Evolutionary conservation across 1,140 invertebrate genomes (phyloP).

Genomic region (Saccostrea cuccullata): DNA sequence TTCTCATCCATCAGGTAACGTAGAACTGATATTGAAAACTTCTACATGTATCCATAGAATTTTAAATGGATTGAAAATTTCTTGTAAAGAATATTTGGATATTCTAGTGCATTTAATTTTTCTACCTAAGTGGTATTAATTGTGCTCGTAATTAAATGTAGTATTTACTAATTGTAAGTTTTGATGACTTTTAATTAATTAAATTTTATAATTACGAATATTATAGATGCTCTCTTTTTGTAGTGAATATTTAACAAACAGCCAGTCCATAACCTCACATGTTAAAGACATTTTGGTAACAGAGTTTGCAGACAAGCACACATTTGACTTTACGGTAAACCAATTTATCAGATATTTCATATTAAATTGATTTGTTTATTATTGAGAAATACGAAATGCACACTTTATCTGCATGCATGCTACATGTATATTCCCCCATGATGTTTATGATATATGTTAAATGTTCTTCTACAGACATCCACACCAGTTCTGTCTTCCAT

Average conservation of each 20-base stretch:
- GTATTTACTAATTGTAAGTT: too few species aligned
- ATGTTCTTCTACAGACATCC: background rate
- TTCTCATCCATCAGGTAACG: slow-evolving; percentile 10
- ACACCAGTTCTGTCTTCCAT: slow-evolving; percentile 16
- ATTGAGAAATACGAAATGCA: background rate
- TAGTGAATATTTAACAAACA: slow-evolving; percentile 20
- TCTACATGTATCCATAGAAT: background rate
- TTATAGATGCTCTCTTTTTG: slow-evolving; percentile 5
- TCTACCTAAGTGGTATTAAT: too few species aligned
- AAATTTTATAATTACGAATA: too few species aligned
- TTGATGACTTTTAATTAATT: too few species aligned
- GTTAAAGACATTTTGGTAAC: background rate
- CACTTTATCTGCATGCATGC: background rate
- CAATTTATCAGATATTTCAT: background rate
- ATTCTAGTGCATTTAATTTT: too few species aligned
- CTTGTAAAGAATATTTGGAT: too few species aligned
- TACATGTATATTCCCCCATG: too few species aligned
- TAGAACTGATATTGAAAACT: background rate
- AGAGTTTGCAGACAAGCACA: slow-evolving; percentile 8
- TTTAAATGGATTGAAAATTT: background rate
- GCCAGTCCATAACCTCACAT: background rate
- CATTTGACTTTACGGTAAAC: background rate
- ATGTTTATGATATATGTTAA: background rate
- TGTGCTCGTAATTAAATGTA: too few species aligned
- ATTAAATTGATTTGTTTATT: background rate